phyloP scores from a whole-genome alignment of 2,113 vertebrate species.

The Chaetops frenatus region DNA sequence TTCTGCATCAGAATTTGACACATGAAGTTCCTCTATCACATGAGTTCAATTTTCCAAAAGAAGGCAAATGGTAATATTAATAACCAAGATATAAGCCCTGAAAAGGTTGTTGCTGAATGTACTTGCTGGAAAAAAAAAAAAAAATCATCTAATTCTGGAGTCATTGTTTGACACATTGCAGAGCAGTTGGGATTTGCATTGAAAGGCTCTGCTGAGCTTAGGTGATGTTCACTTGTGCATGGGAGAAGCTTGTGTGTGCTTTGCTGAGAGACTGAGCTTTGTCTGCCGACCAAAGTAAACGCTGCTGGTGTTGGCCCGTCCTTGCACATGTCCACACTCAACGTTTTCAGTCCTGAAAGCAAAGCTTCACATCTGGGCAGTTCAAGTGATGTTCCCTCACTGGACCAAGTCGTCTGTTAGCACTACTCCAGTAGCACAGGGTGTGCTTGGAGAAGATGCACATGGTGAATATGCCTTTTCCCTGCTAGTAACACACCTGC shows the following conservation, averaged over 20 bases:
- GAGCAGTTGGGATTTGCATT: neutral
- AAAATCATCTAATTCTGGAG: neutral
- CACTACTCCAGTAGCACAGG: neutral
- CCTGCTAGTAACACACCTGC: neutral
- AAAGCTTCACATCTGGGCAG: neutral
- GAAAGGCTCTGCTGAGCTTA: neutral
- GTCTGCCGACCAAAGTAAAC: neutral
- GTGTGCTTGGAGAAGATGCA: neutral
- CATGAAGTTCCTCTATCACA: slow-evolving; percentile 3
- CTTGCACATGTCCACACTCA: neutral
- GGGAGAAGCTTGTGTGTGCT: neutral
- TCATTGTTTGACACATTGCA: neutral
- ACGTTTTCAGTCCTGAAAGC: neutral
- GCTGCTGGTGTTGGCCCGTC: neutral
- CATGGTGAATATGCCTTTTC: neutral
- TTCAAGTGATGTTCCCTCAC: neutral
- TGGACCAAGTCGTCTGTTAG: neutral
- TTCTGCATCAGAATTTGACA: slow-evolving; percentile 19
- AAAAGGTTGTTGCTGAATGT: neutral
- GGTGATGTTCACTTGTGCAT: neutral
- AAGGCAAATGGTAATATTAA: neutral
- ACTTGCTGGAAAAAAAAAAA: neutral
- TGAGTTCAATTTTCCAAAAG: slow-evolving; percentile 28
- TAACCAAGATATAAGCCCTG: neutral
- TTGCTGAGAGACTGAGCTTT: neutral